Evolutionary conservation across 2,888 invertebrate species (phyloP).

Genomic region (Athrips mouffetella): DNA sequence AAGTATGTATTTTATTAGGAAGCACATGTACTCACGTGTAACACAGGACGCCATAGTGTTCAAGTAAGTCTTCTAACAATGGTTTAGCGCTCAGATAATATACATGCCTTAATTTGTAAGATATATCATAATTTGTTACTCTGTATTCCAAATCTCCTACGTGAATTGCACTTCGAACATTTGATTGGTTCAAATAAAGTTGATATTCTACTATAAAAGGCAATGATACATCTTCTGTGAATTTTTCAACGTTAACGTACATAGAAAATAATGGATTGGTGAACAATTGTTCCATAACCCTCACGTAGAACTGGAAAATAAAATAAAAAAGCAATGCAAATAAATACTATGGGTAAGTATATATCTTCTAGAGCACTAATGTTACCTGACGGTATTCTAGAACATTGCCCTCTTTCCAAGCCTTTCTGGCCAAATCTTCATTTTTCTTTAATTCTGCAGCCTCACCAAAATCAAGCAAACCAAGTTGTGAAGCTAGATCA

Average conservation of each 20-base stretch:
- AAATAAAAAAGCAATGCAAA: too few relatives aligned
- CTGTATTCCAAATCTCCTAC: background rate
- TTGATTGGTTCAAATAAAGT: background rate
- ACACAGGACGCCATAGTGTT: conserved; percentile 9
- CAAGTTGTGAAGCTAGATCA: background rate
- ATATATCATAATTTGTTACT: too few relatives aligned
- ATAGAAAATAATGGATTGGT: too few relatives aligned
- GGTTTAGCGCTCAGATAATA: background rate
- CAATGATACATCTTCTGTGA: too few relatives aligned
- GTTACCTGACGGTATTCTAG: background rate
- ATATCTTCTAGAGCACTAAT: background rate
- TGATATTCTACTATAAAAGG: background rate
- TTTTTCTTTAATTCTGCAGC: background rate
- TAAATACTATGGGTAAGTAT: too few relatives aligned
- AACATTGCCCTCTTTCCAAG: conserved; percentile 1
- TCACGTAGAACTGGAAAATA: too few relatives aligned
- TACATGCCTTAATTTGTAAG: too few relatives aligned
- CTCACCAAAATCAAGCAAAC: background rate
- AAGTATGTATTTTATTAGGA: too few relatives aligned
- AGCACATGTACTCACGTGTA: background rate
- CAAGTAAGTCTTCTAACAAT: conserved; percentile 8
- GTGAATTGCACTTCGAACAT: background rate
- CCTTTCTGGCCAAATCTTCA: background rate
- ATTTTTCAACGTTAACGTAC: too few relatives aligned
- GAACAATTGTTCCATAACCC: too few relatives aligned